Evolutionary conservation across 2,113 vertebrate species (phyloP).

Genomic region (Dicaeum eximium): DNA sequence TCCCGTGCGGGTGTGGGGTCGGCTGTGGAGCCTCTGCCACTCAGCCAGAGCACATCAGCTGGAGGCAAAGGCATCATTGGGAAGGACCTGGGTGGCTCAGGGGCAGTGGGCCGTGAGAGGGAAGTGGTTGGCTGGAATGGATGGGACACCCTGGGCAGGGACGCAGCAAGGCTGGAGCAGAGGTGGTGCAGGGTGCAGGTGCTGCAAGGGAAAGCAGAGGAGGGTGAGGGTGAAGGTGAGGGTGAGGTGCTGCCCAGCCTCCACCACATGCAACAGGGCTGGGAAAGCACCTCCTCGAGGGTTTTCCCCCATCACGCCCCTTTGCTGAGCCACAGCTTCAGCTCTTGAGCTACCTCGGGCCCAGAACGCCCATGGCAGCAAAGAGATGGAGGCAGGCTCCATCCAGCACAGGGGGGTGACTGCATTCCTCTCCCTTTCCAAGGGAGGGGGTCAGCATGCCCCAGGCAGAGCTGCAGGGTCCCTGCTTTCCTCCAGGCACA

Average conservation of each 20-base stretch:
- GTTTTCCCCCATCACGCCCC: neutral
- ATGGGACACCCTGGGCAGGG: neutral
- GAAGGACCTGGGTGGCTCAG: neutral
- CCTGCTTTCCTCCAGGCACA: neutral
- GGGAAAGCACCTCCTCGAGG: neutral
- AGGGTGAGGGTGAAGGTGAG: neutral
- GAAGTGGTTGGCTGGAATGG: neutral
- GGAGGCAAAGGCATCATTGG: neutral
- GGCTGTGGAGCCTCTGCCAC: rapidly evolving
- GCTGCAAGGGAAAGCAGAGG: neutral
- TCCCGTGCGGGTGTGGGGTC: neutral
- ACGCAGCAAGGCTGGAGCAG: neutral
- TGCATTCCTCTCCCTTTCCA: neutral
- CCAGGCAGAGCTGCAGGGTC: neutral
- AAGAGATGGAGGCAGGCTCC: neutral
- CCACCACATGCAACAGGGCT: rapidly evolving
- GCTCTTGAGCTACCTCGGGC: neutral
- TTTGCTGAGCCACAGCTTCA: neutral
- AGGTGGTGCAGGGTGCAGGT: neutral
- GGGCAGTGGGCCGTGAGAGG: neutral
- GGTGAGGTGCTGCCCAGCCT: neutral
- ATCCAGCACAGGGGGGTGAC: neutral
- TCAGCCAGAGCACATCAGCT: neutral
- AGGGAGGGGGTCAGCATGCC: rapidly evolving
- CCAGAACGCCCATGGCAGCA: rapidly evolving